Evolutionary conservation across 2,797 vertebrate species (phyloP), one percentile per base, ranked within the genome.

Genomic region (Falco cherrug): DNA sequence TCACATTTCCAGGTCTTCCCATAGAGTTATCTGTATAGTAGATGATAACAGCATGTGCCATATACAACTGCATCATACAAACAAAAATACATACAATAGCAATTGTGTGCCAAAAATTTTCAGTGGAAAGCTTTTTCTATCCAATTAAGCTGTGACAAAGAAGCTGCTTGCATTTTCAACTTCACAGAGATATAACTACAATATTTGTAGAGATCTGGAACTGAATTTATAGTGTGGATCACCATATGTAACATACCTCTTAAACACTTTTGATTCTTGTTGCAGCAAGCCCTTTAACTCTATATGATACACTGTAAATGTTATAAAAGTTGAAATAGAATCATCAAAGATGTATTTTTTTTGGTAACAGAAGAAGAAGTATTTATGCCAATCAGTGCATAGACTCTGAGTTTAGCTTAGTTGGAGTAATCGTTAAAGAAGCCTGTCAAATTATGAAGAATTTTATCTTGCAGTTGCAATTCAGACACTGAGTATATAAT

Each of bases 1-100:
- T 89, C 81, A 77, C 50, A n/a, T 75, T 94, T 94, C 78, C 90
- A 92, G 68, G 78, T 83, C 78, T 87, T 95, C 92, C 84, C 64
- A 43, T 25, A 89, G 57, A 7, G 17, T 84, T 94, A 69, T 70
- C 75, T 84, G 50, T 84, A 21, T 3, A 78, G 68, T 14, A 74
- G 90, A 65, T 63, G 85, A 70, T 82, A 91, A 76, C 59, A 93
- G 57, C 53, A 21, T 61, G 75, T 94, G 79, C 86, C 75, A 41
- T 57, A 57, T 28, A n/a, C 63, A 74, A 85, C 83, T 90, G 70
- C 74, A 45, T 39, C 74, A 61, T 28, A 63, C 56, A 74, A 87
- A 93, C 71, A 79, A 50, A 84, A 73, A 76, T 11, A 65, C 31
- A 26, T 16, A 45, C 78, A 92, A 47, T 9, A 89, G 61, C 10